phyloP scores from a whole-genome alignment of 2,113 vertebrate genomes.

The Tautogolabrus adspersus region DNA sequence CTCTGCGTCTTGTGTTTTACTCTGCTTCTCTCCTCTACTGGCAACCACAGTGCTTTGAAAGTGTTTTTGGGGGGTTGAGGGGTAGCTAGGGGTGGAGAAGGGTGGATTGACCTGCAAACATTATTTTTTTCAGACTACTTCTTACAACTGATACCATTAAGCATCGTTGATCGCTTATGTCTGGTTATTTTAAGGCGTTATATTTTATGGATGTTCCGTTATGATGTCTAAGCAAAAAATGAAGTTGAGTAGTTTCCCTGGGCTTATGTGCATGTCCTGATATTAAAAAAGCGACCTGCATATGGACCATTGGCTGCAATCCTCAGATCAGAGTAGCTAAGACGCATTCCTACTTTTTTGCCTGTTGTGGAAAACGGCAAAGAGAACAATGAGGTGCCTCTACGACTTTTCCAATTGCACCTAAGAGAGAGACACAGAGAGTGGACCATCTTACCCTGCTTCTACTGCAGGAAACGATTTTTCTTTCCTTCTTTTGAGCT shows the following conservation, averaged over 20 bases:
- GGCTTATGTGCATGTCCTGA: constrained; percentile 48
- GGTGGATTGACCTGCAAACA: constrained; percentile 53
- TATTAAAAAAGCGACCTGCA: constrained; percentile 56
- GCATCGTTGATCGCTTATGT: constrained; percentile 1
- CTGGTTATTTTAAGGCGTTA: constrained; percentile 20
- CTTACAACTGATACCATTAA: neutral
- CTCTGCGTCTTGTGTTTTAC: constrained; percentile 58
- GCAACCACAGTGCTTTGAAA: constrained; percentile 46
- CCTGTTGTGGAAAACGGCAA: constrained; percentile 36
- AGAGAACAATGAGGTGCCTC: constrained; percentile 72
- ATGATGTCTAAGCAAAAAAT: constrained; percentile 57
- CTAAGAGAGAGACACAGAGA: constrained; percentile 47
- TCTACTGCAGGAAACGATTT: constrained; percentile 48
- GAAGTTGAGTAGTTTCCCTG: constrained; percentile 76
- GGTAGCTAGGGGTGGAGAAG: neutral
- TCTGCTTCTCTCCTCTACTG: constrained; percentile 30
- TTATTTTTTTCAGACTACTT: constrained; percentile 3
- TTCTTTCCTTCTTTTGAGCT: constrained; percentile 17
- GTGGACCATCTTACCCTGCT: constrained; percentile 12
- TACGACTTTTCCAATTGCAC: constrained; percentile 78
- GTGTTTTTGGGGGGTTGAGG: constrained; percentile 19
- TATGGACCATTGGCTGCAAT: constrained; percentile 56
- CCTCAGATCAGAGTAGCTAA: constrained; percentile 25
- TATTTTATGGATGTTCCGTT: constrained; percentile 54
- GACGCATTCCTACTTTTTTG: constrained; percentile 22